Conservation (phyloP, 2,888 invertebrate genomes). For the Abscondita cerata region DNA sequence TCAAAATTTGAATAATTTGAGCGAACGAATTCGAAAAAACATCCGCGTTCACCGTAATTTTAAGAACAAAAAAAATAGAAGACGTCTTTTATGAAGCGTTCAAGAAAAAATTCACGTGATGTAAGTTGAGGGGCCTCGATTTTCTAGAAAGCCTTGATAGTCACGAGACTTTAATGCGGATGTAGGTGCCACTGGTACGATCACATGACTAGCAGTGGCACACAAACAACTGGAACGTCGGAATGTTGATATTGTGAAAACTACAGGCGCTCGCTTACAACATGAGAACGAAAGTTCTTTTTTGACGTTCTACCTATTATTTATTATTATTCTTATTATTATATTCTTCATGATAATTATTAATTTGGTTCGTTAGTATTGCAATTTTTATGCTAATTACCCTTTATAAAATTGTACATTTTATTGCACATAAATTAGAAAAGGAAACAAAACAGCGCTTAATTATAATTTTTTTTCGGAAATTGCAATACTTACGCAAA, state of each 20-base stretch:
- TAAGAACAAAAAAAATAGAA: too few species aligned
- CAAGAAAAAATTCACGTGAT: neutral
- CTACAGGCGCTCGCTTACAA: neutral
- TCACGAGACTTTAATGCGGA: slow-evolving; percentile 24
- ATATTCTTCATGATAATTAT: slow-evolving; percentile 7
- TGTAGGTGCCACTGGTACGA: slow-evolving; percentile 29
- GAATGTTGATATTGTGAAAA: slow-evolving; percentile 6
- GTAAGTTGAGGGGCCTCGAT: slow-evolving; percentile 7
- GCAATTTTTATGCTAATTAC: too few species aligned
- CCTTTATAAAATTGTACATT: too few species aligned
- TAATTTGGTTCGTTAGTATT: neutral
- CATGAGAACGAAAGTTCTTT: slow-evolving; percentile 25
- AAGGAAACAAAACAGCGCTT: too few species aligned
- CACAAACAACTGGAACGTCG: slow-evolving; percentile 31
- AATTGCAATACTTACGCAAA: too few species aligned
- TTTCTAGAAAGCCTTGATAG: slow-evolving; percentile 28
- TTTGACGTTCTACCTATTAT: neutral
- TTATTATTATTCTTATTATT: neutral
- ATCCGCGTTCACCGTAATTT: too few species aligned
- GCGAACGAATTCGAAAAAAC: too few species aligned
- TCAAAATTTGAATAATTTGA: too few species aligned
- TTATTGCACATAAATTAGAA: too few species aligned
- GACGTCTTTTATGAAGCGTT: too few species aligned
- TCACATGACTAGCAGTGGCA: slow-evolving; percentile 33
- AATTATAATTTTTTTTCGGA: too few species aligned